Base-by-base conservation (phyloP, 2,113 vertebrate genomes). In the Gymnorhina tibicen region DNA sequence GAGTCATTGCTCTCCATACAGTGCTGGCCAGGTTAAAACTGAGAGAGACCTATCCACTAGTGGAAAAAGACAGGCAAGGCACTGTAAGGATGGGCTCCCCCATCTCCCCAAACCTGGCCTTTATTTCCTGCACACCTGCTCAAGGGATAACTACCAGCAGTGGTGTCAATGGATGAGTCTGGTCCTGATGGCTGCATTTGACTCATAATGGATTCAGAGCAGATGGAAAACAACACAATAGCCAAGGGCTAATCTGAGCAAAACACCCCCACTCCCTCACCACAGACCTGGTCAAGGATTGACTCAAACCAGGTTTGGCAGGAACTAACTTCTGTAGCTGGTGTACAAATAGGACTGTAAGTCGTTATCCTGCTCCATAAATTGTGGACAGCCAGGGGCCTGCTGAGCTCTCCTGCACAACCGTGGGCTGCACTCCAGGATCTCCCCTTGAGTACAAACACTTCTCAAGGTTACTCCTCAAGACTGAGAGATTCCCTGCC, bases 371-470 rank as follows among this genome's bases (percentile, higher is more conserved):
- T 69, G 2, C 47, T 19, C 32, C 47, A 27, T 16, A 55, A 41
- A 10, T 1, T 47, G 5, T 32, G 55, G 49, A 11, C 26, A 69
- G 8, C 12, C 24, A 44, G 22, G 30, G 41, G 30, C 30, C 32
- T 42, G 8, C 22, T 49, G 49, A 35, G 4, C 70, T 26, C 35
- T 8, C 32, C 35, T 49, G 41, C 21, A 41, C 21, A 62, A 18
- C 21, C 0, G 0, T 19, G 18, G 47, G 30, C 70, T 42, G n/a
- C 41, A 35, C 3, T 35, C 26, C 56, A 42, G 41, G 12, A 42
- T 42, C 18, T 49, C 32, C 49, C 42, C 35, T 42, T 56, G 26
- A 49, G 10, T 11, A 33, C 21, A 21, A 41, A 27, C 5, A 2
- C 17, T 30, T 47, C 30, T 53, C 47, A n/a, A 35, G 9, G 17